A percentile compares a stretch with the other conserved stretches of the same genome.
These are phyloP conservation scores for Mimachlamys varia DNA, from an alignment of 2,888 invertebrate genomes.

Conservation along the genomic window DNA sequence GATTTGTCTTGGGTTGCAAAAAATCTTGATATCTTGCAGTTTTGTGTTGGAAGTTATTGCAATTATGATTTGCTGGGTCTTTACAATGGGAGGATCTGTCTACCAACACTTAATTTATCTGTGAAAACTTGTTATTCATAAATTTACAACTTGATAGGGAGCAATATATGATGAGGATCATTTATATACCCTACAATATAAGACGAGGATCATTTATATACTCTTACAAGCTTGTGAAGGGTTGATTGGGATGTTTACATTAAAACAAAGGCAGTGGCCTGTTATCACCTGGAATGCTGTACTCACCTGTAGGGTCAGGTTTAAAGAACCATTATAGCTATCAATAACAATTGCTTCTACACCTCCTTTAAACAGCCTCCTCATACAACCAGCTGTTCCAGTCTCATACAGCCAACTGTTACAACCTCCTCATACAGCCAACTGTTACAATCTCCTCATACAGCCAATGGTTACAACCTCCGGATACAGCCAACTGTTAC, in stretches of 20 bases:
- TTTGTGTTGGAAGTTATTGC: too few species aligned
- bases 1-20: too few species aligned
- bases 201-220: slow-evolving; percentile 2
- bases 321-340: not conserved
- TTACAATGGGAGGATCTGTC: not conserved
- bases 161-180: not conserved
- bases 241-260: slow-evolving; percentile 26
- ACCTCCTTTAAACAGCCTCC: not conserved
- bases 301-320: slow-evolving; percentile 11
- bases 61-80: not conserved
- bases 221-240: not conserved
- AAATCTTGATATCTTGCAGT: too few species aligned
- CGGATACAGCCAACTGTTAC: not conserved
- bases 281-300: slow-evolving; percentile 4
- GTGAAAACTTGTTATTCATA: slow-evolving; percentile 22
- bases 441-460: too few species aligned
- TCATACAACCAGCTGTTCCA: too few species aligned
- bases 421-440: not conserved
- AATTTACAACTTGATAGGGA: slow-evolving; percentile 31
- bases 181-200: not conserved
- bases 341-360: not conserved
- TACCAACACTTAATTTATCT: not conserved
- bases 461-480: not conserved
- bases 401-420: too few species aligned
- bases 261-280: not conserved